Evolutionary conservation across 2,888 invertebrate species (phyloP).

Genomic region (Pristionchus exspectatus): DNA sequence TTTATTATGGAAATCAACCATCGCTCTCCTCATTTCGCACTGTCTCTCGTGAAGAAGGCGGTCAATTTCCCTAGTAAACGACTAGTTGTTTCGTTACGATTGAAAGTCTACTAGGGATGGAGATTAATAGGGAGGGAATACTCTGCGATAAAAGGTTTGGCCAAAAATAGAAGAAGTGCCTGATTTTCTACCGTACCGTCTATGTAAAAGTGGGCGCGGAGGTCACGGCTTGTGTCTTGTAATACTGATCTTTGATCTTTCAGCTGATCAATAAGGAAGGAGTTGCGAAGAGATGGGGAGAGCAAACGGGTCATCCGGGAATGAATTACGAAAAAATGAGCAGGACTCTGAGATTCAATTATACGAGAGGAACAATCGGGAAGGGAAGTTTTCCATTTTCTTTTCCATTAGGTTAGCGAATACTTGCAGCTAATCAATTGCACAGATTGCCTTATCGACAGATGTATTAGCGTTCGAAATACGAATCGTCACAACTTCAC

Average conservation of each 20-base stretch:
- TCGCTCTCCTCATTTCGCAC: too few relatives aligned
- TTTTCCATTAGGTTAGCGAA: neutral
- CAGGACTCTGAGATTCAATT: constrained; percentile 10
- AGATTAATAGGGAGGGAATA: too few relatives aligned
- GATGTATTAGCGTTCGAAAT: neutral
- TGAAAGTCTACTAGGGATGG: too few relatives aligned
- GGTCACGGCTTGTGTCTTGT: too few relatives aligned
- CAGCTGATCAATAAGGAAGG: neutral
- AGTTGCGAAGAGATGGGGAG: neutral
- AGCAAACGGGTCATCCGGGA: neutral
- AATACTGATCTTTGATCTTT: neutral
- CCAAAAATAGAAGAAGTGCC: too few relatives aligned
- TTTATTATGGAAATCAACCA: too few relatives aligned
- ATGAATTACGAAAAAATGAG: constrained; percentile 46
- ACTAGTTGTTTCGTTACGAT: too few relatives aligned
- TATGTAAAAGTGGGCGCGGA: neutral
- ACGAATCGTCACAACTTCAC: neutral
- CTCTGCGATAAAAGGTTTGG: too few relatives aligned
- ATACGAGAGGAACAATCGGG: neutral
- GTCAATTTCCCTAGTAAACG: too few relatives aligned
- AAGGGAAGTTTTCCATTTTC: neutral
- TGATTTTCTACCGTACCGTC: neutral
- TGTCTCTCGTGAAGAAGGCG: too few relatives aligned
- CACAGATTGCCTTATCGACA: neutral
- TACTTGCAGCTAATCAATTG: neutral